A percentile compares a stretch with the other conserved stretches of the same genome.
phyloP scores from a whole-genome alignment of 1,140 invertebrate species.

The Drosophila kepulauana region DNA sequence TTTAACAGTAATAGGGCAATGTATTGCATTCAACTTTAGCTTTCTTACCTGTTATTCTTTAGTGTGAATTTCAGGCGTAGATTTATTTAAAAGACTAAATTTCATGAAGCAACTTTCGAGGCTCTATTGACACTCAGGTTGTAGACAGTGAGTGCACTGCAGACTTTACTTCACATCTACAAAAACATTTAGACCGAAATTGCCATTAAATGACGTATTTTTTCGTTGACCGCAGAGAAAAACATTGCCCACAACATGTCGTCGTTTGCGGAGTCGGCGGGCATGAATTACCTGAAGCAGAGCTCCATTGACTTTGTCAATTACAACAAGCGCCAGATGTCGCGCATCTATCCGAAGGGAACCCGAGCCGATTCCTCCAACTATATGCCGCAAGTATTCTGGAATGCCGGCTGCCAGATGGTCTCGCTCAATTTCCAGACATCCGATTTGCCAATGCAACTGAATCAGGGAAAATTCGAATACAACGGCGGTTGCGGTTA shows the following conservation, averaged over 20 bases:
- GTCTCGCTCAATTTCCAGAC: conserved; percentile 99
- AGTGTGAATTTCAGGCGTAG: too few relatives aligned
- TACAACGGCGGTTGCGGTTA: conserved; percentile 99
- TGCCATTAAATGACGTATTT: too few relatives aligned
- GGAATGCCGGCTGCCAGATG: conserved; percentile 98
- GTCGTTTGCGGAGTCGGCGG: conserved; percentile 98
- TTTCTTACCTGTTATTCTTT: too few relatives aligned
- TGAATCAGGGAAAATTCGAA: conserved; percentile 99
- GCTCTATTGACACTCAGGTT: too few relatives aligned
- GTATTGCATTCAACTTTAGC: too few relatives aligned
- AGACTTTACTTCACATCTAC: too few relatives aligned
- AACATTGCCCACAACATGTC: conserved; percentile 99
- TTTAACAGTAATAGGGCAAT: too few relatives aligned
- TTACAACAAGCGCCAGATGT: conserved; percentile 99
- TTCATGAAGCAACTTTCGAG: too few relatives aligned
- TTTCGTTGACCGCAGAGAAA: conserved; percentile 89
- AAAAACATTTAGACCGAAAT: too few relatives aligned
- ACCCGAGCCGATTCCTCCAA: conserved; percentile 99
- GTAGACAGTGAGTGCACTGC: too few relatives aligned
- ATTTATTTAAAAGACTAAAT: too few relatives aligned
- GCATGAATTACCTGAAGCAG: conserved; percentile 97
- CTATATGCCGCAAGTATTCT: conserved; percentile 99
- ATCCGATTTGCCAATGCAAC: conserved; percentile 99
- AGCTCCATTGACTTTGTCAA: conserved; percentile 99
- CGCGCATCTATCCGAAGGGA: conserved; percentile 99